Base-by-base conservation (phyloP, 1,140 invertebrate genomes). In the Saxidomus purpurata region DNA sequence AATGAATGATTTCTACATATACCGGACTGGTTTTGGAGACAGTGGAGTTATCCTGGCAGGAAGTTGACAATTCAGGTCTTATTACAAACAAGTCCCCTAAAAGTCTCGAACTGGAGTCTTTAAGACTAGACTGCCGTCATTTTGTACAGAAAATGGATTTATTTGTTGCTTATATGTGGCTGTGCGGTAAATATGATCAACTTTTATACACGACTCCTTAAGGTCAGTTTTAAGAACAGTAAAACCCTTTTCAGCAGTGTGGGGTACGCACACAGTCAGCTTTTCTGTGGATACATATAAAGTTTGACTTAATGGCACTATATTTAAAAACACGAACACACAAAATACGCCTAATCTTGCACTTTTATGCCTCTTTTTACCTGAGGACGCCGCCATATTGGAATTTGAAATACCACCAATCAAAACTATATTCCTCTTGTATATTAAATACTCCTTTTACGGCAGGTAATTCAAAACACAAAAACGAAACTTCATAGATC, bases 371-470 rank as follows among this genome's bases (percentile, higher is more conserved):
- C 74, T 67, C n/a, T 47, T 40, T 77, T 55, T 87, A 79, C 71
- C 69, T 61, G 69, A 43, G 25, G 71, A 87, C 17, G 85, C 71
- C 85, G 85, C 85, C 85, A 87, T 87, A 61, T 87, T 87, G 85
- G 74, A 87, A 49, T 77, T 86, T 87, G 85, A 87, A 87, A 47
- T 38, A 76, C 74, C 71, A 47, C 31, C 47, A 76, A 87, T 79
- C 49, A 59, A 79, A 87, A 79, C 74, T 11, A 43, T 63, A 59
- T 77, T 59, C 74, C 55, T 19, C 11, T 19, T 49, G 22, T 77
- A 49, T 55, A 36, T 17, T 28, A 40, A 34, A 17, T 34, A 9
- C 11, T 49, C 31, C 47, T 77, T 77, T 1, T 34, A 47, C 47
- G 47, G 76, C 15, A 40, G 55, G 9, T 36, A 31, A 34, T 59